phyloP scores from a whole-genome alignment of 2,113 vertebrate species.

The Mesoclemmys tuberculata region DNA sequence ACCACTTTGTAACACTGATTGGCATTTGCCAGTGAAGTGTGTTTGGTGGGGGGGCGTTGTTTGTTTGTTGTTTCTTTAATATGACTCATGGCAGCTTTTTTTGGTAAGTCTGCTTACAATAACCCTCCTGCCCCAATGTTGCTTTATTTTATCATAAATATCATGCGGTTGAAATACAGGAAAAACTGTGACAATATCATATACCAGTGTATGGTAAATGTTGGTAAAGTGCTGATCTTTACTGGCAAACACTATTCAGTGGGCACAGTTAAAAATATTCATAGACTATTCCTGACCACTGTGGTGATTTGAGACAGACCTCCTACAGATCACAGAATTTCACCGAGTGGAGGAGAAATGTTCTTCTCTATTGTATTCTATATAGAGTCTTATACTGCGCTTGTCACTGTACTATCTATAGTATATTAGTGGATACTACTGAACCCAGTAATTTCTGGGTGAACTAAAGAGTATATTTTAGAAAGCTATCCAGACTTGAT shows the following conservation, averaged over 20 bases:
- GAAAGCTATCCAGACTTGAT: background rate
- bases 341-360: background rate
- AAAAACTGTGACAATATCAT: background rate
- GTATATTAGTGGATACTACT: background rate
- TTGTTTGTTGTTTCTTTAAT: background rate
- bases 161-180: background rate
- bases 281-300: background rate
- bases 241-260: background rate
- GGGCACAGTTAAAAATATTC: background rate
- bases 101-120: accelerated
- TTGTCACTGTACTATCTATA: background rate
- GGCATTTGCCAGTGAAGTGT: background rate
- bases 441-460: background rate
- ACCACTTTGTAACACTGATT: background rate
- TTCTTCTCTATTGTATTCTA: background rate
- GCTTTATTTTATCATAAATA: no score
- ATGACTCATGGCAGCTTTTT: background rate
- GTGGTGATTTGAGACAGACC: background rate
- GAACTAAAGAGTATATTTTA: background rate
- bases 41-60: no score
- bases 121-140: no score
- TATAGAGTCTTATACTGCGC: no score
- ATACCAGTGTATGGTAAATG: background rate
- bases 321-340: background rate
- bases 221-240: background rate